phyloP scores from a whole-genome alignment of 1,140 invertebrate genomes.

The Popillia japonica region DNA sequence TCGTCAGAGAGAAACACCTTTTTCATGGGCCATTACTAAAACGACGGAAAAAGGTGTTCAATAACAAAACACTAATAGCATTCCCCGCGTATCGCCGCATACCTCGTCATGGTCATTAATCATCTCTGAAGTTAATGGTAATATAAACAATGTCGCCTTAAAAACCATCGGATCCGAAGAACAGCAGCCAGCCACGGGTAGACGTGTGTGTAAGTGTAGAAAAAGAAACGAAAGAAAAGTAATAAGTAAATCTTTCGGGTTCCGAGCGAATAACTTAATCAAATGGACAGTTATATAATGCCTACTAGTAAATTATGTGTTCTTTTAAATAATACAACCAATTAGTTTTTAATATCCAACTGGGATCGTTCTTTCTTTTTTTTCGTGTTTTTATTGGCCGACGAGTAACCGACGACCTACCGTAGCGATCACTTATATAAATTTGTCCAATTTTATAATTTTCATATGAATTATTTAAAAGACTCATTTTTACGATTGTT shows the following conservation, averaged over 20 bases:
- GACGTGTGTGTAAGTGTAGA: not conserved
- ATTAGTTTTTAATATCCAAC: slow-evolving; percentile 43
- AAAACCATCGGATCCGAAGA: slow-evolving; percentile 16
- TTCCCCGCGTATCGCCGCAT: slow-evolving; percentile 1
- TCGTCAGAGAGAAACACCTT: not conserved
- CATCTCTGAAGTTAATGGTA: slow-evolving; percentile 31
- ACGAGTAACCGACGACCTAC: slow-evolving; percentile 24
- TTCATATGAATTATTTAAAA: slow-evolving; percentile 14
- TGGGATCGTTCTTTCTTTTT: slow-evolving; percentile 29
- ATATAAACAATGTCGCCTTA: slow-evolving; percentile 35
- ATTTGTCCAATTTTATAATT: slow-evolving; percentile 39
- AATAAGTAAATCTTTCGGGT: slow-evolving; percentile 32
- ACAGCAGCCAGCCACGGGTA: not conserved
- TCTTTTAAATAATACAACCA: slow-evolving; percentile 44
- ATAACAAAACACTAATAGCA: slow-evolving; percentile 34
- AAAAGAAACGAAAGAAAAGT: slow-evolving; percentile 32
- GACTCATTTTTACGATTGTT: slow-evolving; percentile 15
- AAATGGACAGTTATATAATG: slow-evolving; percentile 35
- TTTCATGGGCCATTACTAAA: slow-evolving; percentile 2
- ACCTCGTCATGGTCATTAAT: slow-evolving; percentile 30
- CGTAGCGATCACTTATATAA: slow-evolving; percentile 32
- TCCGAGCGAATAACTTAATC: slow-evolving; percentile 37
- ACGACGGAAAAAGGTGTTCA: slow-evolving; percentile 16
- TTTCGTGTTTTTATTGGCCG: slow-evolving; percentile 12
- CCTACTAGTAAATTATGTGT: slow-evolving; percentile 38